Evolutionary conservation across 2,113 vertebrate species (phyloP).

Genomic region (Probosciger aterrimus): DNA sequence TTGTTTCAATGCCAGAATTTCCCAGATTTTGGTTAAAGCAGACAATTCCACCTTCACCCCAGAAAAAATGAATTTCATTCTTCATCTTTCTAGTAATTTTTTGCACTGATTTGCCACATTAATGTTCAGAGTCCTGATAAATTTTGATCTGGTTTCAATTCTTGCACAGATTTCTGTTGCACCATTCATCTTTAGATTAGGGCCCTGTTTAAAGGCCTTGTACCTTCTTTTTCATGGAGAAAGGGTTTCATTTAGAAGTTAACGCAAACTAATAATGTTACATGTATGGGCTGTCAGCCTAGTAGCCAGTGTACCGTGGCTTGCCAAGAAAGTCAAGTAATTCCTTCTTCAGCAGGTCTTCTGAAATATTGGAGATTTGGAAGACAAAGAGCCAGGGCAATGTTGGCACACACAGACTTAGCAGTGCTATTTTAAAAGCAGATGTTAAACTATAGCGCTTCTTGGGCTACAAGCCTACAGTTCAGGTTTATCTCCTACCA

Average conservation of each 20-base stretch:
- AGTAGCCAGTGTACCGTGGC: fast-evolving
- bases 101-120: neutral
- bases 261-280: neutral
- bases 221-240: neutral
- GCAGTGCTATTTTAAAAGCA: neutral
- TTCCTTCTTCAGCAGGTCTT: neutral
- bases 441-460: neutral
- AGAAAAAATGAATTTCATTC: neutral
- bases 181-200: neutral
- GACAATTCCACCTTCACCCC: neutral
- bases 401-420: neutral
- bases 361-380: neutral
- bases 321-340: neutral
- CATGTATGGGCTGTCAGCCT: fast-evolving
- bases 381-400: neutral
- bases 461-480: neutral
- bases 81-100: neutral
- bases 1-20: neutral
- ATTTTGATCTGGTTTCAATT: neutral
- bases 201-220: neutral
- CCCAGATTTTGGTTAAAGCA: neutral
- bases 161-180: neutral
- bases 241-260: neutral
- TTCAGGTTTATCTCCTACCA: neutral
- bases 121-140: neutral